Evolutionary conservation across 2,888 invertebrate genomes (phyloP), one percentile per base, ranked within the genome.

Genomic region (Pomacea canaliculata): DNA sequence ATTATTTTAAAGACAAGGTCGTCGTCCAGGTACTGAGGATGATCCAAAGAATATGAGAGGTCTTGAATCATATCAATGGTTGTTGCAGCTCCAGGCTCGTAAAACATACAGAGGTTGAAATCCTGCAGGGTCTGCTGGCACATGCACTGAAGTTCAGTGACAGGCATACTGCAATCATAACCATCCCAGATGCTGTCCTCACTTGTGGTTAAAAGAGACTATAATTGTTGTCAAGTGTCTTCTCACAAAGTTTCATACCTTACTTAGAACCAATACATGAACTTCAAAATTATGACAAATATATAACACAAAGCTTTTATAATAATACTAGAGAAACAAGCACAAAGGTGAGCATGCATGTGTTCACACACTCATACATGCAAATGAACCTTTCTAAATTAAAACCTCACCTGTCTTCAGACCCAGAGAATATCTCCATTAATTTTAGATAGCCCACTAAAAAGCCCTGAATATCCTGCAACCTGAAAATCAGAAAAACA

Each of bases 1-100:
- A 95, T 93, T 77, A 97, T 94, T 92, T 96, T 96, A 87, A 96
- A 96, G 74, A 96, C 93, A 85, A 95, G 93, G 80, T 94, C 94
- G 68, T 94, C 92, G 74, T 89, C 88, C 72, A 91, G 83, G 78
- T 83, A 86, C 68, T 82, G 85, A 27, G 80, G 81, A 72, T 84
- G 82, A 16, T 92, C 92, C 56, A 84, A 83, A 19, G 81, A 79
- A 23, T 63, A 19, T 23, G 92, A 91, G 81, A 93, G 93, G 70
- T 93, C 93, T 51, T 92, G 89, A 79, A 92, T 91, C 75, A 91
- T 90, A 80, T 91, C 91, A 12, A 49, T 62, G 18, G 67, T 70
- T 48, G 73, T 16, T 59, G 49, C 77, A 10, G 63, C 37, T 62
- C 27, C n/a, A 1, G 88, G 87, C 94, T 97, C 92, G 78, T 88